Evolutionary conservation across 1,140 invertebrate genomes (phyloP), one percentile per base, ranked within the genome.

Genomic region (Venustaconcha ellipsiformis): DNA sequence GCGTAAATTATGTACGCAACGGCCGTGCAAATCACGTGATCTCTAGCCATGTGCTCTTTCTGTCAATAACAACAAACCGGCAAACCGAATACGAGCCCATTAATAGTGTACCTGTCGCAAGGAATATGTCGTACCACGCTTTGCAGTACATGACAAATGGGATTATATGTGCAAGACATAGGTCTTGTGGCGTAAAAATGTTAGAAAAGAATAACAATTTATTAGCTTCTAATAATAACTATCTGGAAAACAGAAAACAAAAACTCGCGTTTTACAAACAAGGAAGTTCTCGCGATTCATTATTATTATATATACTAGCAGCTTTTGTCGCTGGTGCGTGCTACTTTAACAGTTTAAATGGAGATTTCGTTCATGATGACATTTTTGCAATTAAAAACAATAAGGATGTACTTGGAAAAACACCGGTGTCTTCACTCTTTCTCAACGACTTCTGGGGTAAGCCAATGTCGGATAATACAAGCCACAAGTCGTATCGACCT

Each of bases 401-500:
- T 91, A 93, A 95, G 82, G 96, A 98, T 90, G 90, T 98, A 66
- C 92, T 95, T 82, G 95, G 95, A 8, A 94, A 96, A 84, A 96
- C 95, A 60, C 95, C 95, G 2, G 88, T 96, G 60, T 93, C 93
- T 70, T 95, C 96, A 90, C 93, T 98, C 58, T 97, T 97, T 89
- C 93, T 94, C 84, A 97, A 98, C 90, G 97, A 98, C 90, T 99
- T 98, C 87, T 99, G 97, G 97, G 97, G 97, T 72, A 97, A 95
- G 76, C 95, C 96, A 68, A 98, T 99, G 93, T 93, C 95, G 84
- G 97, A 97, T 93, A 95, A 96, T 26, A 79, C 66, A 20, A 90
- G 89, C 66, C 97, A 99, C 92, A 97, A 97, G 83, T 98, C 96
- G 6, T 99, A 98, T 91, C 92, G 97, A 60, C 97, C 97, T 2